phyloP scores from a whole-genome alignment of 1,140 invertebrate genomes.

The Diorhabda elongata region DNA sequence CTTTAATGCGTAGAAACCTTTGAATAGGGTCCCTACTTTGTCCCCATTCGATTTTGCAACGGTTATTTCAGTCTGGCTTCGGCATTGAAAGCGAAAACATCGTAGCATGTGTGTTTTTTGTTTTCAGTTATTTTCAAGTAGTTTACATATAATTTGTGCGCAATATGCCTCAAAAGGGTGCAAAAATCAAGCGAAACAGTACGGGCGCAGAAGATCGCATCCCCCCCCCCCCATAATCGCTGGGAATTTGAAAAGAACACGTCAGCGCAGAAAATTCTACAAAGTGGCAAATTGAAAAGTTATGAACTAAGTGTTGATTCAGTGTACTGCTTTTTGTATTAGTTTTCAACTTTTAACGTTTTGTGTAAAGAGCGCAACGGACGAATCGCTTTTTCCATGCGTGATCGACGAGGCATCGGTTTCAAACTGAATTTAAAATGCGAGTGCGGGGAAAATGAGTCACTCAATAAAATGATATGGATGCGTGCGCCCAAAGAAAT shows the following conservation, averaged over 20 bases:
- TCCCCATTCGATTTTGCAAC: not conserved
- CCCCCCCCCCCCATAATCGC: too few species aligned
- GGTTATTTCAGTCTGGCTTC: not conserved
- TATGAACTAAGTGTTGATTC: too few species aligned
- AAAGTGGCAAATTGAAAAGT: too few species aligned
- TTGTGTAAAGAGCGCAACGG: too few species aligned
- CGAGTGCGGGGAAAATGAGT: not conserved
- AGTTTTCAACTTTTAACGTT: too few species aligned
- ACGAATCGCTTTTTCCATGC: too few species aligned
- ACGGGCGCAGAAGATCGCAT: too few species aligned
- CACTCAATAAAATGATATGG: not conserved
- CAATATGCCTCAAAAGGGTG: not conserved
- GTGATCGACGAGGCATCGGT: not conserved
- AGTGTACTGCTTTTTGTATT: too few species aligned
- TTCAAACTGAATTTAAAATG: not conserved
- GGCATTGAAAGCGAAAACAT: not conserved
- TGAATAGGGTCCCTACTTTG: not conserved
- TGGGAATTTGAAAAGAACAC: too few species aligned
- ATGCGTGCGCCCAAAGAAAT: not conserved
- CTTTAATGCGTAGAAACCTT: not conserved
- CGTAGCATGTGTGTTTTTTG: not conserved
- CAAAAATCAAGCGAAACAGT: not conserved
- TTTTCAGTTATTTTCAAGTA: not conserved
- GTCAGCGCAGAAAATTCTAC: too few species aligned
- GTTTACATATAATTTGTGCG: not conserved